Base-by-base conservation (phyloP, 1,140 invertebrate species). In the Drosophila burlai region DNA sequence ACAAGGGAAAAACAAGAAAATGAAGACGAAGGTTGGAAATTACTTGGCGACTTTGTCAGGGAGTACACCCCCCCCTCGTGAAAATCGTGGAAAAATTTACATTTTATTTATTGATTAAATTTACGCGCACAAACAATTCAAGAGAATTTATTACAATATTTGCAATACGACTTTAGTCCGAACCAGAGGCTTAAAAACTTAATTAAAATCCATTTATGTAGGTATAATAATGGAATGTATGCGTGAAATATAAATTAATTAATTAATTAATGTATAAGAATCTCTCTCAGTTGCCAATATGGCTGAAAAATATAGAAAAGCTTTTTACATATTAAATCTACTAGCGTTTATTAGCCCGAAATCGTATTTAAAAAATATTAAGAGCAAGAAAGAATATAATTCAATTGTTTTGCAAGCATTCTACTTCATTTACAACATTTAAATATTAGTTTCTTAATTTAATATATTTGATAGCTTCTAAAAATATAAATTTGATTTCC, bases 51-150 rank as follows among this genome's bases (percentile, higher is more conserved):
- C 38, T 57, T 57, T 57, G 34, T 13, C 54, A 57, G 54, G 15
- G 21, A 2, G 15, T 9, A 24, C 24, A 7, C 18, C 26, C 11
- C 43, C 18, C 4, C 43, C 11, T 21, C 45, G 11, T 46, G 45
- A 2, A 31, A 46, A 21, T 55, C n/a, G 63, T 54, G 38, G 13
- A 31, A 54, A 71, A 68, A 71, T 60, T 43, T 60, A 61, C 45
- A 73, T 73, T 61, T 73, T 52, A 73, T 52, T 73, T 73, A 72
- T 72, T 73, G 46, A 52, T 73, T 72, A 52, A 73, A 72, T 43
- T 61, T 61, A 31, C n/a, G 21, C 29, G 15, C n/a, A 26, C 47
- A 55, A 55, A 71, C 49, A 54, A 68, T 55, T 49, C 29, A 29
- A 29, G 21, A 3, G 26, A 67, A 68, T 69, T 69, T 45, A 71